Evolutionary conservation across 1,140 invertebrate species (phyloP), one percentile per base, ranked within the genome.

Genomic region (Zophobas morio): DNA sequence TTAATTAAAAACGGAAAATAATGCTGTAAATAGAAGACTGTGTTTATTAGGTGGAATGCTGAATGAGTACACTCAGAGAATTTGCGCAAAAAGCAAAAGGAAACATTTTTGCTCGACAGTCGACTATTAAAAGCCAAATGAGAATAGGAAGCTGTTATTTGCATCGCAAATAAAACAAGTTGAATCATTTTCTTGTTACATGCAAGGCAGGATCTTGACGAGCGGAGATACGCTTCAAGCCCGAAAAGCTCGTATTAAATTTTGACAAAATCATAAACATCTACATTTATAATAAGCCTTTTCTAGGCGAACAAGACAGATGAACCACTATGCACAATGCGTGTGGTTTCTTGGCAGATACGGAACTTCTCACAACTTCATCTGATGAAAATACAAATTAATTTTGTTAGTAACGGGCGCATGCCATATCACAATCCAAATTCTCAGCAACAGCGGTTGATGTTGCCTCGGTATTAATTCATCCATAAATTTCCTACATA

Each of bases 201-300:
- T 66, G 40, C 60, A 40, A 42, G 60, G 39, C 20, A 66, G 60
- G 60, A 66, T 66, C 39, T 66, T 42, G 39, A 66, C 60, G 60
- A 42, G 39, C 39, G 5, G 39, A 66, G 60, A 66, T 66, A 66
- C 39, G 60, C 37, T 47, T 36, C 6, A 66, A 72, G 35, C 63
- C 40, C 6, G 33, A n/a, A 42, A n/a, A 42, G 36, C 34, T 46
- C 32, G 73, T 39, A 75, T 74, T 60, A 75, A 75, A 60, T 75
- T 75, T 75, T 75, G 73, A 75, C 73, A 75, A 75, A 75, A 75
- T 75, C 73, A 75, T 75, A 75, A 75, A 75, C 73, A 75, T 75
- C 73, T 75, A 54, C 37, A 75, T 63, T 32, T 35, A 75, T 46
- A 75, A 75, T 73, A 73, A 35, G 54, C 51, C 49, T 53, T 57